Evolutionary conservation across 37 sponge, comb jelly and placozoan species (phyloP), one percentile per base, ranked within the genome.

Genomic region (Haliclona indistincta): DNA sequence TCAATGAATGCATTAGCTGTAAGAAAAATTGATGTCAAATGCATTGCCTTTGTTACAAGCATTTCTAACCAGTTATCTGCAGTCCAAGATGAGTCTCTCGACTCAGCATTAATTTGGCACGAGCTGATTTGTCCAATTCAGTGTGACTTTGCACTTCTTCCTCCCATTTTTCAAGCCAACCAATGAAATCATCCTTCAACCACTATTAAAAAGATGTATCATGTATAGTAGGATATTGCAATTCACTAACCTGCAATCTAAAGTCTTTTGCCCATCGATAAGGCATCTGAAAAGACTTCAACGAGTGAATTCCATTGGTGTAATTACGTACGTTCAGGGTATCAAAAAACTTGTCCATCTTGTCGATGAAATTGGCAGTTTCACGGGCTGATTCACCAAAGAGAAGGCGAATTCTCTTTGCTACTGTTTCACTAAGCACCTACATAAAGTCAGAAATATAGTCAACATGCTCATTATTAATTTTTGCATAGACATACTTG

Each of bases 291-390:
- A 68, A 68, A 33, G 47, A 38, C 39, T 68, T 68, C 47, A 43
- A 28, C 22, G 22, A 22, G n/a, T 38, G 22, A 40, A 22, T 40
- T 19, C 47, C 43, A 39, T 42, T 40, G 43, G 70, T 68, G 47
- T 68, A 68, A 28, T 68, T 68, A 20, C 19, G 35, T 39, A 68
- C 70, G 39, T 68, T 68, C 43, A 68, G 25, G 4, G 47, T 40
- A 43, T 68, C 70, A 40, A 68, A 68, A 38, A 64, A 64, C 36
- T 64, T 64, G 65, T 64, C 65, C 22, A 64, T 34, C 65, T 33
- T 64, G 20, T 41, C 6, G 30, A 60, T 22, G 26, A 37, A 68
- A 20, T 68, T 23, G 1, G 70, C 70, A 22, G 70, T 68, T 40
- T 68, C 70, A 22, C 23, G 15, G 19, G 70, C 70, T 26, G 35